phyloP scores from a whole-genome alignment of 2,888 invertebrate species.

The Drosophila engyochracea region DNA sequence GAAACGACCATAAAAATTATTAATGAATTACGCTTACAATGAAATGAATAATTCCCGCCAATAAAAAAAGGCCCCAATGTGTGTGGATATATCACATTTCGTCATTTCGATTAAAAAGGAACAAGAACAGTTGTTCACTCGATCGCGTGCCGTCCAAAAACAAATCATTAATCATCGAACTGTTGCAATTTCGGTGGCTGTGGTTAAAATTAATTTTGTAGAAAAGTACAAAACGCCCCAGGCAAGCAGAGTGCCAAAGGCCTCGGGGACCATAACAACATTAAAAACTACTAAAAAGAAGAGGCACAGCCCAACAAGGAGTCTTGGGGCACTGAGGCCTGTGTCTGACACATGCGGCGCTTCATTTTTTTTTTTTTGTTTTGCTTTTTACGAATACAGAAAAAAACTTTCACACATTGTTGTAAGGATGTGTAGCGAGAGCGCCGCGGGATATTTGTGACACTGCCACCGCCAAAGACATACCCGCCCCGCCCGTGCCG shows the following conservation, averaged over 20 bases:
- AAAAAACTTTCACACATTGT: conserved; percentile 83
- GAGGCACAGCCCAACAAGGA: background rate
- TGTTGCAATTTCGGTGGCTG: conserved; percentile 72
- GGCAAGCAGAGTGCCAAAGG: conserved; percentile 46
- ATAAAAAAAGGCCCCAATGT: conserved; percentile 32
- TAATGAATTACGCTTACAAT: conserved; percentile 67
- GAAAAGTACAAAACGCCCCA: conserved; percentile 71
- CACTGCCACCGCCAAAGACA: conserved; percentile 39
- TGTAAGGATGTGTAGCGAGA: conserved; percentile 72
- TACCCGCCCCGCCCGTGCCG: conserved; percentile 12
- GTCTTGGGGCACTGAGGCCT: conserved; percentile 49
- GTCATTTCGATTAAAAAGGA: conserved; percentile 34
- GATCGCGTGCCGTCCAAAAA: conserved; percentile 77
- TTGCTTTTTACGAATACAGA: conserved; percentile 43
- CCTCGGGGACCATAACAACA: conserved; percentile 79
- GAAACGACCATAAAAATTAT: conserved; percentile 62
- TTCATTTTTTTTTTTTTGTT: conserved; percentile 33
- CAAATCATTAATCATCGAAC: conserved; percentile 83
- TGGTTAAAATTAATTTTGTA: conserved; percentile 78
- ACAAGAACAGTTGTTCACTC: conserved; percentile 43
- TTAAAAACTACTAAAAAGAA: conserved; percentile 77
- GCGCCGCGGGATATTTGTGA: conserved; percentile 77
- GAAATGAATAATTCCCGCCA: conserved; percentile 71
- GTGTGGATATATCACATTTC: conserved; percentile 59
- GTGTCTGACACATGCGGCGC: conserved; percentile 82